A percentile compares a stretch with the other conserved stretches of the same genome.
These are phyloP conservation scores for Drosophila nr. medialis DNA, from an alignment of 2,888 invertebrate genomes.

Conservation along the genomic window DNA sequence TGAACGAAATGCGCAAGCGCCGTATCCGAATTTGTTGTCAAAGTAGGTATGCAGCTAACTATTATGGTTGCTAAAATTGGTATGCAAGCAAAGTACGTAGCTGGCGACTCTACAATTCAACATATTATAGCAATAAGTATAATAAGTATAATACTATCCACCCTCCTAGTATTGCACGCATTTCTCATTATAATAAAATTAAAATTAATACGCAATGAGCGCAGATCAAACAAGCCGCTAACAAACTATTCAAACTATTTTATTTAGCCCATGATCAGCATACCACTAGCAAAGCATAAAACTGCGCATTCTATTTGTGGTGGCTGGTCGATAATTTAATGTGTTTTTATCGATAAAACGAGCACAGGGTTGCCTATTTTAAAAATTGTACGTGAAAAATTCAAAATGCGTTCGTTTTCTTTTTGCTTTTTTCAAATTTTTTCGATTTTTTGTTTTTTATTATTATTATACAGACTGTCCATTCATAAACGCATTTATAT, in stretches of 20 bases:
- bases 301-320: constrained; percentile 3
- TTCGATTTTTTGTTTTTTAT: constrained; percentile 78
- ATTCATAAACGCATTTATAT: constrained; percentile 85
- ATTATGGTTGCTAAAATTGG: background rate
- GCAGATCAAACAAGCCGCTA: background rate
- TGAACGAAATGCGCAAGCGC: constrained; percentile 52
- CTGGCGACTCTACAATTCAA: background rate
- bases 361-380: background rate
- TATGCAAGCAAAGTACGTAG: background rate
- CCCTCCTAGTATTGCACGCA: background rate
- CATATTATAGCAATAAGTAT: background rate
- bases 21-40: constrained; percentile 17
- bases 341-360: background rate
- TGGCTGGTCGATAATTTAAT: constrained; percentile 11
- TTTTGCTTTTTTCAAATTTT: constrained; percentile 80
- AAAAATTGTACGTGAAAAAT: background rate
- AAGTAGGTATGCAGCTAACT: constrained; percentile 23
- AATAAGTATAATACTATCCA: background rate
- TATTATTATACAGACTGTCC: constrained; percentile 85
- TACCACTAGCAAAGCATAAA: background rate
- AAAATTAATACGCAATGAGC: background rate
- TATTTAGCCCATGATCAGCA: background rate
- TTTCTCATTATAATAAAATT: background rate
- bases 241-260: background rate
- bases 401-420: constrained; percentile 3